These are phyloP conservation scores for Neuroscelio doddi DNA, from an alignment of 2,888 invertebrate species.

Conservation along the genomic window DNA sequence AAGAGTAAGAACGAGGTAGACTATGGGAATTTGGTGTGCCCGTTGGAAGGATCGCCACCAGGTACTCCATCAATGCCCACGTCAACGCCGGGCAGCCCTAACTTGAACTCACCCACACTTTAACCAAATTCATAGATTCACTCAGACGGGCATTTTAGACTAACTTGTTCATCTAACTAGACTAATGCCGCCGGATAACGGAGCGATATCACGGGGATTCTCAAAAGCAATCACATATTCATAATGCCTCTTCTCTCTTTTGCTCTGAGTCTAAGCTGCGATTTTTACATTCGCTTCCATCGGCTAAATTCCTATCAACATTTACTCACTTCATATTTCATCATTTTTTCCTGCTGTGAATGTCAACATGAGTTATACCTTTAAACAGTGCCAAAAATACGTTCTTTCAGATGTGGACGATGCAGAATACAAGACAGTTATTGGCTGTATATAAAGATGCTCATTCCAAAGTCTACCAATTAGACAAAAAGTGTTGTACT, in stretches of 20 bases:
- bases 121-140: slow-evolving; percentile 59
- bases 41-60: slow-evolving; percentile 76
- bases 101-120: slow-evolving; percentile 69
- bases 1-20: slow-evolving; percentile 90
- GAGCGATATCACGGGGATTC: no score
- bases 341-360: slow-evolving; percentile 21
- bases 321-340: slow-evolving; percentile 16
- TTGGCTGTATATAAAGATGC: slow-evolving; percentile 64
- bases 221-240: no score
- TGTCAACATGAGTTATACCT: slow-evolving; percentile 4
- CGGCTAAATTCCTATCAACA: slow-evolving; percentile 7
- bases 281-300: slow-evolving; percentile 20
- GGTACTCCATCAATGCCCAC: slow-evolving; percentile 68
- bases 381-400: slow-evolving; percentile 45
- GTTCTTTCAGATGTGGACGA: slow-evolving; percentile 61
- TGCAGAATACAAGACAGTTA: slow-evolving; percentile 60
- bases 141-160: slow-evolving; percentile 50
- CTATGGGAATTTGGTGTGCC: slow-evolving; percentile 90
- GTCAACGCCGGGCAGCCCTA: slow-evolving; percentile 68
- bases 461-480: slow-evolving; percentile 29
- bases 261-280: slow-evolving; percentile 14
- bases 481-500: slow-evolving; percentile 12
- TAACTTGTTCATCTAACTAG: slow-evolving; percentile 62
- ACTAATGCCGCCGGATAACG: slow-evolving; percentile 55
- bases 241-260: slow-evolving; percentile 18